These are phyloP conservation scores for Leptinotarsa lineolata DNA, from an alignment of 1,140 invertebrate genomes.

Conservation along the genomic window DNA sequence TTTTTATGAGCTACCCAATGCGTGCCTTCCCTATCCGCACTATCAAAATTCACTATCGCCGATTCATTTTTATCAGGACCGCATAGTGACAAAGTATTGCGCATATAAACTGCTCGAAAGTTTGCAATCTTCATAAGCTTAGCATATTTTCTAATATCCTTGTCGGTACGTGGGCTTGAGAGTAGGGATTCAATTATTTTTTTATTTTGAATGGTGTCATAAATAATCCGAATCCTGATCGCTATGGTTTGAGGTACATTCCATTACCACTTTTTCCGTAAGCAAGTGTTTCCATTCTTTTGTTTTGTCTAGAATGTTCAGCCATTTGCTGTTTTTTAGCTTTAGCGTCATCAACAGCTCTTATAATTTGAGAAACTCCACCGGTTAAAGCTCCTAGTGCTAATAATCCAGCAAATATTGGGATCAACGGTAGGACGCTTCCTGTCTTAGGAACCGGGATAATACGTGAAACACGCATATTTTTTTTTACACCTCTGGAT, in stretches of 20 bases:
- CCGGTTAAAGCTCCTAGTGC: constrained; percentile 50
- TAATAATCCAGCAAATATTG: constrained; percentile 53
- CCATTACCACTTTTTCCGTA: not conserved
- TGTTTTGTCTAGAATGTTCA: not conserved
- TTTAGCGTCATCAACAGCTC: constrained; percentile 46
- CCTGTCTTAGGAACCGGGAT: constrained; percentile 53
- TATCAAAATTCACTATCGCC: no score
- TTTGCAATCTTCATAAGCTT: no score
- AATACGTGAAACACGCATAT: no score
- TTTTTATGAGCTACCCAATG: no score
- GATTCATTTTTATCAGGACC: no score
- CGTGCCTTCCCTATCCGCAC: no score
- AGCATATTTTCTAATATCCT: no score
- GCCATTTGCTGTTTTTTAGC: not conserved
- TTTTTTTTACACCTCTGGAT: not conserved
- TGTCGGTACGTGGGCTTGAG: no score
- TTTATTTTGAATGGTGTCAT: not conserved
- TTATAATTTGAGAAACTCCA: constrained; percentile 47
- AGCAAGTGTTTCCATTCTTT: not conserved
- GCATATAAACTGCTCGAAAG: no score
- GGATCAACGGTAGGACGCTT: constrained; percentile 50
- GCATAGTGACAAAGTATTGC: no score
- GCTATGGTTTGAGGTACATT: not conserved
- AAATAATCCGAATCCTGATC: not conserved
- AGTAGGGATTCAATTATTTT: no score